Percentiles rank a stretch among this genome's conserved stretches.
Conservation (phyloP, 2,113 vertebrate genomes). For the Malurus elegans region DNA sequence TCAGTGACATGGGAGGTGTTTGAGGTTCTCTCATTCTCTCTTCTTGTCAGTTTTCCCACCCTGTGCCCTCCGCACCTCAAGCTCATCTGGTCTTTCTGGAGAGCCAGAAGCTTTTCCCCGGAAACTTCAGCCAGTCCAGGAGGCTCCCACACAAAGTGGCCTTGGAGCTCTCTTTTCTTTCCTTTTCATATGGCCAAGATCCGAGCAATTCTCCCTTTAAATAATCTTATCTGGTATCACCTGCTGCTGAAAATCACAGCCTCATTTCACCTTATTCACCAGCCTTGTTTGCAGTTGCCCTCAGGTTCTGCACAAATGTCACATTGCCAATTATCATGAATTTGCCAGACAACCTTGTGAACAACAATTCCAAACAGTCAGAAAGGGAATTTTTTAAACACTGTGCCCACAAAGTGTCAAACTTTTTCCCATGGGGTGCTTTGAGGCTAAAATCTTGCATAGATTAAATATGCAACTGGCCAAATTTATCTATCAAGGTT, state of each 20-base stretch:
- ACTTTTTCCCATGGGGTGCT: not conserved
- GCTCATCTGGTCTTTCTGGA: not conserved
- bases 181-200: not conserved
- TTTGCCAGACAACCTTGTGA: not conserved
- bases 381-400: not conserved
- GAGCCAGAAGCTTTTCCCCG: not conserved
- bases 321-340: not conserved
- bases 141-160: not conserved
- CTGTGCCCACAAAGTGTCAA: rapidly evolving
- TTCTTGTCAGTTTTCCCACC: not conserved
- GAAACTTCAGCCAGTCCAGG: not conserved
- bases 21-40: not conserved
- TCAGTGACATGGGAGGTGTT: not conserved
- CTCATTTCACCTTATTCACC: not conserved
- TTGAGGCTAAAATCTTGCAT: not conserved
- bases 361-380: not conserved
- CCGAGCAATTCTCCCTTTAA: not conserved
- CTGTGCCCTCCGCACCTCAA: rapidly evolving
- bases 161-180: not conserved
- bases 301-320: not conserved
- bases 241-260: not conserved
- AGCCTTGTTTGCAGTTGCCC: not conserved
- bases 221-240: not conserved
- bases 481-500: not conserved
- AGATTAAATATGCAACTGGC: not conserved